Conservation (phyloP, 2,113 vertebrate genomes). For the Macroglossus sobrinus region DNA sequence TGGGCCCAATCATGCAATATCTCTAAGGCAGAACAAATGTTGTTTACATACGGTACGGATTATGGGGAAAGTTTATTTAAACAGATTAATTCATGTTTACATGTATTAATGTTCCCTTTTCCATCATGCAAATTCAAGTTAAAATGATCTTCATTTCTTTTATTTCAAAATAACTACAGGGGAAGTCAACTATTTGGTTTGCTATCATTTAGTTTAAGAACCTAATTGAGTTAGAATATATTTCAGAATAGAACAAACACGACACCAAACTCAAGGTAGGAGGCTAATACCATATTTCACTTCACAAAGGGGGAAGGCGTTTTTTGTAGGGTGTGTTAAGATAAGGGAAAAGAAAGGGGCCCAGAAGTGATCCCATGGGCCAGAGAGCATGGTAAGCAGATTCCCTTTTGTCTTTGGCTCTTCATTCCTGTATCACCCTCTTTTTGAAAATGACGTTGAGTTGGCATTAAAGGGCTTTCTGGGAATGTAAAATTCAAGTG, state of each 20-base stretch:
- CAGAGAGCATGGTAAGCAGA: neutral
- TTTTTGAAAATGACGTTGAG: slow-evolving; percentile 32
- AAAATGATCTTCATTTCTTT: slow-evolving; percentile 77
- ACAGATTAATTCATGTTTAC: slow-evolving; percentile 82
- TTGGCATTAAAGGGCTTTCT: slow-evolving; percentile 59
- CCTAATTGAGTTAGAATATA: slow-evolving; percentile 69
- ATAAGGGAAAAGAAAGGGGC: slow-evolving; percentile 10
- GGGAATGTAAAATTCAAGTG: slow-evolving; percentile 52
- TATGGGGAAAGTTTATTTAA: slow-evolving; percentile 83
- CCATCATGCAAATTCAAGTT: slow-evolving; percentile 75
- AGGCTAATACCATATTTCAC: neutral
- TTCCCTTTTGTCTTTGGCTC: slow-evolving; percentile 32
- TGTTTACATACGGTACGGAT: slow-evolving; percentile 84
- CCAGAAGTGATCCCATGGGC: neutral
- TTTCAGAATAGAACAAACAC: slow-evolving; percentile 56
- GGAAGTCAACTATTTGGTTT: slow-evolving; percentile 40
- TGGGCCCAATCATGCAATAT: slow-evolving; percentile 81
- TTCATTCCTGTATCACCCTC: slow-evolving; percentile 43
- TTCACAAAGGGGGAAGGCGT: neutral
- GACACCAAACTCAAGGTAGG: neutral
- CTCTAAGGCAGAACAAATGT: slow-evolving; percentile 85
- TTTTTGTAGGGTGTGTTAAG: neutral
- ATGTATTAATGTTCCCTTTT: slow-evolving; percentile 80
- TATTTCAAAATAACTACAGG: slow-evolving; percentile 77
- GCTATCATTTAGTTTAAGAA: slow-evolving; percentile 72